A percentile compares a stretch with the other conserved stretches of the same genome.
Evolutionary conservation across 2,888 invertebrate species (phyloP).

Genomic region (Apamea sordens): DNA sequence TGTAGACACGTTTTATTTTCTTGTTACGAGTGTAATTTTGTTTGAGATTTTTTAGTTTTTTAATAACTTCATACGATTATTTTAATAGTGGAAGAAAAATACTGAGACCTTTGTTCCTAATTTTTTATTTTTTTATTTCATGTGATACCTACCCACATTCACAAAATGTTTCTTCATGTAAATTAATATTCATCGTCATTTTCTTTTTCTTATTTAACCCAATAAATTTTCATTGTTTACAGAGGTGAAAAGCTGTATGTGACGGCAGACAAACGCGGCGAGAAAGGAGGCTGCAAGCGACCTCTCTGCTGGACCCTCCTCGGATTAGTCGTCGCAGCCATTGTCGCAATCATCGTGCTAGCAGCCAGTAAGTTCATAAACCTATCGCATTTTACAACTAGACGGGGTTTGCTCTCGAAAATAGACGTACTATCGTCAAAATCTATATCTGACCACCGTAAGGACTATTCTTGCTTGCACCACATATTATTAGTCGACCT

Average conservation of each 20-base stretch:
- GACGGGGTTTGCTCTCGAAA: neutral
- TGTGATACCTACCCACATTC: neutral
- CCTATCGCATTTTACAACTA: neutral
- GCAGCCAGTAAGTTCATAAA: constrained; percentile 93
- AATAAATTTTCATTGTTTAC: constrained; percentile 77
- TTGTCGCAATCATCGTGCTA: constrained; percentile 93
- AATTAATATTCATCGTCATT: neutral
- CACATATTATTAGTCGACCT: too few relatives aligned
- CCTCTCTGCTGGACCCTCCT: constrained; percentile 94
- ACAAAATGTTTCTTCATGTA: neutral
- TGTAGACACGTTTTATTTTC: constrained; percentile 20
- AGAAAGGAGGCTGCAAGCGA: constrained; percentile 92
- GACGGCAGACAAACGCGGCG: constrained; percentile 94
- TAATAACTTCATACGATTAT: neutral
- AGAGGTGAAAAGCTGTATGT: constrained; percentile 96
- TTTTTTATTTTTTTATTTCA: neutral
- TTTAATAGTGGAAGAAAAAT: neutral
- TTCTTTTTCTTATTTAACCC: neutral
- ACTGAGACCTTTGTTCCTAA: neutral
- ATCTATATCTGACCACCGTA: too few relatives aligned
- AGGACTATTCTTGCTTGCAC: too few relatives aligned
- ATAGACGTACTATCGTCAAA: neutral
- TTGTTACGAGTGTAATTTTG: neutral
- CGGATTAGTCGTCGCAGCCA: constrained; percentile 91
- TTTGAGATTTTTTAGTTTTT: neutral